Base-by-base conservation (phyloP, 2,113 vertebrate genomes). In the Sphaerodactylus townsendi region DNA sequence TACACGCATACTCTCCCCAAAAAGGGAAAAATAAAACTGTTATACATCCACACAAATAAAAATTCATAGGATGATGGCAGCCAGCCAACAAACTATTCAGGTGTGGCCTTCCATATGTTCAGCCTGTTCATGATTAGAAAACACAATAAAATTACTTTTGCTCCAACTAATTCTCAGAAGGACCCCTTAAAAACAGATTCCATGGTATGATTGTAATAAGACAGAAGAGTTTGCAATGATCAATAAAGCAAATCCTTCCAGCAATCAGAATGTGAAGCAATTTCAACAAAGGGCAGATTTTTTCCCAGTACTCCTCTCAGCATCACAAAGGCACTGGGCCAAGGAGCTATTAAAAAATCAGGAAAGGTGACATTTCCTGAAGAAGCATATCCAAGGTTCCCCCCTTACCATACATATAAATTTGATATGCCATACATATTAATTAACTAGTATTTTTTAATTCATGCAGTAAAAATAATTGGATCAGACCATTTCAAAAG, bases 21-120 rank as follows among this genome's bases (percentile, higher is more conserved):
- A 94, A 94, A 88, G 87, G 90, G 91, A 93, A 88, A 93, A 94
- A 95, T 89, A 94, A 93, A 96, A 96, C 91, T 92, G 94, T 92
- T 95, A 95, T 86, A 94, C 92, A 96, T 94, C 94, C 90, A 83
- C 90, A 93, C 93, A 97, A 96, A 95, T 95, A 90, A 96, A 91
- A 96, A 96, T 95, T 95, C 94, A 95, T 77, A 95, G 92, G 93
- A 91, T 76, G 0, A 0, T 96, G 96, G 96, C 96, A 95, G 90
- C 13, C 86, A 90, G 96, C 96, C 96, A 97, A 86, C 39, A 86
- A 92, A 94, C 92, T 92, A 94, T 93, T 89, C 92, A 95, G 94
- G 93, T 95, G 94, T 96, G 93, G 90, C 93, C 86, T 89, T 87
- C 95, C 96, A 96, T 97, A 96, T 96, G 95, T 85, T 95, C 94